Evolutionary conservation across 1,140 invertebrate genomes (phyloP).

Genomic region (Colletes gigas): DNA sequence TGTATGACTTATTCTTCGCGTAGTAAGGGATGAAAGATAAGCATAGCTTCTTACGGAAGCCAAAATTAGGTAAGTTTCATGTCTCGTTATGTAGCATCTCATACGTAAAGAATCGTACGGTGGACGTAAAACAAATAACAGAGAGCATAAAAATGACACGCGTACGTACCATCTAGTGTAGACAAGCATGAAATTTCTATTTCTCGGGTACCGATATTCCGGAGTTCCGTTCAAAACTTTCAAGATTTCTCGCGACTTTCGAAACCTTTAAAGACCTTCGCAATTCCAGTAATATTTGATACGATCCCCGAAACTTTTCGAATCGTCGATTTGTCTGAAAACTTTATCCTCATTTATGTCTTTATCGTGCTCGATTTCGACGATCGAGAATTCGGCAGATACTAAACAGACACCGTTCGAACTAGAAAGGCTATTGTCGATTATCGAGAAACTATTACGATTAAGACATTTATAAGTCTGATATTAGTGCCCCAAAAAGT

Average conservation of each 20-base stretch:
- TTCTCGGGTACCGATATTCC: conserved; percentile 12
- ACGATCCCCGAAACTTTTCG: conserved; percentile 30
- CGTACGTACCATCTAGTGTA: conserved; percentile 1
- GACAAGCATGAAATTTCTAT: conserved; percentile 41
- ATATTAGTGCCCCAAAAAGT: too few relatives aligned
- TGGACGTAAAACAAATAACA: background rate
- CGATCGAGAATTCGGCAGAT: background rate
- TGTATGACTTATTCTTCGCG: too few relatives aligned
- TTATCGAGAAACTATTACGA: background rate
- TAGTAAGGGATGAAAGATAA: too few relatives aligned
- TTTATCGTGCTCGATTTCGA: conserved; percentile 19
- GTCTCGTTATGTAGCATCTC: background rate
- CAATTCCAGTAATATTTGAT: conserved; percentile 33
- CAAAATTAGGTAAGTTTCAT: too few relatives aligned
- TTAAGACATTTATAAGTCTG: background rate
- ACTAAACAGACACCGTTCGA: conserved; percentile 1
- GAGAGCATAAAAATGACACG: conserved; percentile 30
- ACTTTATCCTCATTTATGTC: conserved; percentile 28
- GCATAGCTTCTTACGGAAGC: too few relatives aligned
- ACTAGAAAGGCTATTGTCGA: background rate
- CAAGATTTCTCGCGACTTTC: conserved; percentile 40
- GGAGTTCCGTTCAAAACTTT: conserved; percentile 37
- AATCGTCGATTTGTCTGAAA: conserved; percentile 32
- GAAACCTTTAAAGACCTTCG: conserved; percentile 35
- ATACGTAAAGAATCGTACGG: background rate